Evolutionary conservation across 2,888 invertebrate species (phyloP).

Genomic region (Polymixis lichenea): DNA sequence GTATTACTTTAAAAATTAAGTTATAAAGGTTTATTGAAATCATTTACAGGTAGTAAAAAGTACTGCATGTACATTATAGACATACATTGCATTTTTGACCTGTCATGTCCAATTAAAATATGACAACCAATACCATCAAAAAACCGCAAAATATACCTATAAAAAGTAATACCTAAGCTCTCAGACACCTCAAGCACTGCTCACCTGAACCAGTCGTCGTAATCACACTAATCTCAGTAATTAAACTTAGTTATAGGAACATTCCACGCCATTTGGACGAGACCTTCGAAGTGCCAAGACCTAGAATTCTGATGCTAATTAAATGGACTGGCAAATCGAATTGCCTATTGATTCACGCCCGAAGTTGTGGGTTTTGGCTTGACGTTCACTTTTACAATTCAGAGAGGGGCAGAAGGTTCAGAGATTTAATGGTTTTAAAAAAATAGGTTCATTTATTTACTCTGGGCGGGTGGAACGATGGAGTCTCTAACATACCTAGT

Average conservation of each 20-base stretch:
- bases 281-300: conserved; percentile 17
- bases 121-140: background rate
- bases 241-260: conserved; percentile 16
- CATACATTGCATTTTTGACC: no score
- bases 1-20: no score
- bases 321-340: conserved; percentile 56
- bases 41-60: no score
- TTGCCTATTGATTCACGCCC: conserved; percentile 40
- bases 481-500: no score
- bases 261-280: conserved; percentile 24
- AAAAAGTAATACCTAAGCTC: background rate
- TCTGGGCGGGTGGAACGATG: no score
- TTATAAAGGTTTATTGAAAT: no score
- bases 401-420: conserved; percentile 23
- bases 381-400: background rate
- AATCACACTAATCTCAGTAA: conserved; percentile 18
- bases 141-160: background rate
- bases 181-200: background rate
- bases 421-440: background rate
- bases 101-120: no score
- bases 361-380: conserved; percentile 29
- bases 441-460: no score
- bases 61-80: no score
- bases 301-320: conserved; percentile 51
- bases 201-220: background rate